A percentile compares a stretch with the other conserved stretches of the same genome.
These are phyloP conservation scores for Crioceris asparagi DNA, from an alignment of 2,888 invertebrate species.

Conservation along the genomic window DNA sequence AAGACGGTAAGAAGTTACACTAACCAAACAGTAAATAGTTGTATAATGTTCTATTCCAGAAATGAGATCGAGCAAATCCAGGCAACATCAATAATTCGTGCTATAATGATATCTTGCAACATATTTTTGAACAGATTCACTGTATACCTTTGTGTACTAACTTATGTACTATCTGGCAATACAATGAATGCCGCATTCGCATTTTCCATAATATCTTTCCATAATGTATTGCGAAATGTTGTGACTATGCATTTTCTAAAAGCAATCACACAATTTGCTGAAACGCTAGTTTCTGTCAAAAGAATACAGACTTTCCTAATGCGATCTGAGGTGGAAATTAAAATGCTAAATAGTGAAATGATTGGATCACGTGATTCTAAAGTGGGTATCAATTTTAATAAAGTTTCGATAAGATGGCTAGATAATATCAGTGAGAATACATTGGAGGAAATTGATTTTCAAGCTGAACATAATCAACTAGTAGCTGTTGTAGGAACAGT, in stretches of 20 bases:
- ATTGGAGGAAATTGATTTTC: constrained; percentile 52
- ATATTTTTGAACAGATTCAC: constrained; percentile 77
- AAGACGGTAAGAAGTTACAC: constrained; percentile 37
- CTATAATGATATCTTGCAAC: constrained; percentile 49
- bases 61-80: constrained; percentile 55
- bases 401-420: constrained; percentile 58
- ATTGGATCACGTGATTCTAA: constrained; percentile 33
- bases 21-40: not conserved
- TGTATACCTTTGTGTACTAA: constrained; percentile 67
- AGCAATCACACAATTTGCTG: constrained; percentile 58
- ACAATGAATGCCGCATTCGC: constrained; percentile 48
- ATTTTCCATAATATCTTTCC: constrained; percentile 55
- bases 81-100: constrained; percentile 51
- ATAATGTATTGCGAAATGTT: constrained; percentile 47
- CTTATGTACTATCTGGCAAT: constrained; percentile 57
- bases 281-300: constrained; percentile 32
- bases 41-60: constrained; percentile 34
- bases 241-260: constrained; percentile 54
- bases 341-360: not conserved
- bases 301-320: constrained; percentile 37
- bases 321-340: constrained; percentile 7
- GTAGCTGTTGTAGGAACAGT: constrained; percentile 40
- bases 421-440: constrained; percentile 26
- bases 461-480: constrained; percentile 47
- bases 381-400: constrained; percentile 14